Conservation (phyloP, 1,140 invertebrate genomes). For the Eciton burchellii region DNA sequence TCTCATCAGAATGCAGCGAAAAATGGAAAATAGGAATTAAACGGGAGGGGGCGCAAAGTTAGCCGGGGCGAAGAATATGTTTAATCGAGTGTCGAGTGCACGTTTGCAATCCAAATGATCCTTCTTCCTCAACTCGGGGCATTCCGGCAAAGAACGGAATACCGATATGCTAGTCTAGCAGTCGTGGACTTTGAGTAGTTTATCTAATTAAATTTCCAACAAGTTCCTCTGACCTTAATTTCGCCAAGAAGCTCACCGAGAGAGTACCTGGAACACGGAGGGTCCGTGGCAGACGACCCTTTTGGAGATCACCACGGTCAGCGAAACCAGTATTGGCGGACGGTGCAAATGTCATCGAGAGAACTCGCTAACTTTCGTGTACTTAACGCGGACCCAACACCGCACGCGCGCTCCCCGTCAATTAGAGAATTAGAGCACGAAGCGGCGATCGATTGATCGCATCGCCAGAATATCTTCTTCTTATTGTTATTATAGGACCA, state of each 20-base stretch:
- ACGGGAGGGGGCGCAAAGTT: not conserved
- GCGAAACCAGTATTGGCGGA: constrained; percentile 59
- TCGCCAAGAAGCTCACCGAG: constrained; percentile 62
- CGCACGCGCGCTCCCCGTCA: constrained; percentile 46
- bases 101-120: not conserved
- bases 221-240: constrained; percentile 67
- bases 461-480: not conserved
- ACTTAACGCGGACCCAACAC: constrained; percentile 44
- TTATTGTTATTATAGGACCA: too few relatives aligned
- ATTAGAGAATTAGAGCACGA: constrained; percentile 57
- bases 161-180: constrained; percentile 39
- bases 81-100: constrained; percentile 18
- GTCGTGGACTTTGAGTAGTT: constrained; percentile 53
- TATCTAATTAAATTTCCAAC: constrained; percentile 71
- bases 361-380: constrained; percentile 39
- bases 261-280: constrained; percentile 31
- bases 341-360: constrained; percentile 59
- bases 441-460: constrained; percentile 43
- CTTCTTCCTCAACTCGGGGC: constrained; percentile 28
- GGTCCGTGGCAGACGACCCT: constrained; percentile 43
- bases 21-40: too few relatives aligned
- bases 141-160: constrained; percentile 53
- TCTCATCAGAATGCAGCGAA: too few relatives aligned
- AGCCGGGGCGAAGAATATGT: not conserved
- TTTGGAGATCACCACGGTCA: constrained; percentile 64